Evolutionary conservation across 92 coral and sea anemone genomes (phyloP), one percentile per base, ranked within the genome.

Genomic region (Blastomussa wellsi): DNA sequence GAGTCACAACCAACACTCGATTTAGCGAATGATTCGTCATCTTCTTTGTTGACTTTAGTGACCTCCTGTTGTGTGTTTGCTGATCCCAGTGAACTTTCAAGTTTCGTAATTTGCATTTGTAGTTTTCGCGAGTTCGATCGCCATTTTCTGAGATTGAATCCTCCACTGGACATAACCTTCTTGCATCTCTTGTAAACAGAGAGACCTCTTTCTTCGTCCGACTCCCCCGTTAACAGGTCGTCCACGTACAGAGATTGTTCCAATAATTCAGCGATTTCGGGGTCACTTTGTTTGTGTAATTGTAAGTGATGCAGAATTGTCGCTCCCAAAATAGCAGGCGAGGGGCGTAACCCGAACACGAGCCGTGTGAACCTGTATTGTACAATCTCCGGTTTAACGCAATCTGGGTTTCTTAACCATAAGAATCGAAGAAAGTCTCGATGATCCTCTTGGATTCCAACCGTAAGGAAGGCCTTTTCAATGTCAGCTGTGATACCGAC

Each of bases 21-120:
- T 70, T 81, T 87, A 1, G 90, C 86, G 72, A 59, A 80, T 19
- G 82, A 80, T 72, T 87, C 82, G 53, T 87, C 86, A 33, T 87
- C 86, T 80, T 86, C 89, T 36, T 68, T 73, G 12, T 51, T 66
- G 49, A 28, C 62, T n/a, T 20, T 60, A 57, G 65, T 57, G 65
- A 57, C 65, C 49, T 44, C 49, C 65, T 57, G 65, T 60, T 60
- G 68, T 60, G 68, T 20, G 68, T 28, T 28, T 60, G 68, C 8
- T n/a, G n/a, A n/a, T n/a, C n/a, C n/a, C n/a, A n/a, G n/a, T 16
- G 80, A 47, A 39, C 44, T 69, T 72, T 79, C 68, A 19, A 20
- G 29, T 60, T 60, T 60, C 68, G 68, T 20, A 20, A 60, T 60
- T 60, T 60, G 29, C 29, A 19, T 60, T 60, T 60, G 68, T 60